Conservation (phyloP, 2,888 invertebrate species). For the Trachelus stipa region DNA sequence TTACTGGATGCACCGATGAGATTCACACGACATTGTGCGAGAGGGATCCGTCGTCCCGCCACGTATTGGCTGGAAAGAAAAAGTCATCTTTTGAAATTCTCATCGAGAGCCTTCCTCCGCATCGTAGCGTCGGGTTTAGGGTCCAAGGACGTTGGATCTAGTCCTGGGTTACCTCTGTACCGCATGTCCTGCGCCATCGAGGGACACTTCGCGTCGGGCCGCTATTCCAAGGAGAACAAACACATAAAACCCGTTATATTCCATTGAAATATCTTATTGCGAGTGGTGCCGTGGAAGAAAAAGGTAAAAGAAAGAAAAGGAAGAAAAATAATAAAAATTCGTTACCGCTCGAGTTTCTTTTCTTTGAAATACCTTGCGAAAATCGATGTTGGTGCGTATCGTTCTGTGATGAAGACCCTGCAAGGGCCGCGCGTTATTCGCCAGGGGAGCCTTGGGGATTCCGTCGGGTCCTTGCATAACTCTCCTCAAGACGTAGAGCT, state of each 20-base stretch:
- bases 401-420: conserved; percentile 93
- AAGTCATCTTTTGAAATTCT: conserved; percentile 59
- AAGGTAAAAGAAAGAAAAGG: neutral
- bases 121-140: conserved; percentile 24
- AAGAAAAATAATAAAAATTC: too few relatives aligned
- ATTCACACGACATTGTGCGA: conserved; percentile 58
- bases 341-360: too few relatives aligned
- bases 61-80: conserved; percentile 63
- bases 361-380: conserved; percentile 73
- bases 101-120: conserved; percentile 46
- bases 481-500: conserved; percentile 89
- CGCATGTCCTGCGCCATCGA: conserved; percentile 92
- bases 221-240: conserved; percentile 27
- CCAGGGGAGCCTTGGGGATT: conserved; percentile 90
- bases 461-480: conserved; percentile 90
- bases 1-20: neutral
- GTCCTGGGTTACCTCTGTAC: conserved; percentile 77
- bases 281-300: neutral
- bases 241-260: neutral
- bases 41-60: conserved; percentile 58
- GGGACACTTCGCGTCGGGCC: conserved; percentile 75
- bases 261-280: neutral
- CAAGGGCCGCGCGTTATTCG: conserved; percentile 94
- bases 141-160: conserved; percentile 34
- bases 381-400: conserved; percentile 97